These are phyloP conservation scores for Stichodactyla helianthus DNA, from an alignment of 64 coral and sea anemone species.

Conservation along the genomic window DNA sequence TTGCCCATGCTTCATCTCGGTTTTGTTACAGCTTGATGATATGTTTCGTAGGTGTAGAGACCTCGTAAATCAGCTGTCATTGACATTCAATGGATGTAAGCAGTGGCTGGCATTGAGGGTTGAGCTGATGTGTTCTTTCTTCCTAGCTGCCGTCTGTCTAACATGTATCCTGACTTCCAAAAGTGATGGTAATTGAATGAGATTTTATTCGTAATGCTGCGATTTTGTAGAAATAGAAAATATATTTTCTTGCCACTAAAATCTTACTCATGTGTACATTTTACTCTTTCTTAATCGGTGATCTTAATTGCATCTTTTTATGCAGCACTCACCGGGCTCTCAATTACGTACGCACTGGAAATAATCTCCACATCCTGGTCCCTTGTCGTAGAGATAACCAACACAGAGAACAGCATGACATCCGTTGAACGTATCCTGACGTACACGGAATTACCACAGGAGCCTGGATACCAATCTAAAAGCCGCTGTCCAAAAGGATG, in stretches of 20 bases:
- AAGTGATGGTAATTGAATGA: not conserved
- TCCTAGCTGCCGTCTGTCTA: not conserved
- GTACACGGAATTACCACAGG: constrained; percentile 72
- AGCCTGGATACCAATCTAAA: constrained; percentile 50
- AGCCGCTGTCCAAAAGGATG: constrained; percentile 54
- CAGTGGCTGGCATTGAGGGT: not conserved
- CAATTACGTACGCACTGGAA: constrained; percentile 22
- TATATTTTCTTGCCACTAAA: too few species aligned
- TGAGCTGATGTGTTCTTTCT: not conserved
- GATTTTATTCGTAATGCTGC: too few species aligned
- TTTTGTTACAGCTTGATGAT: not conserved
- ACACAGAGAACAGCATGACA: constrained; percentile 88
- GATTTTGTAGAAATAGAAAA: too few species aligned
- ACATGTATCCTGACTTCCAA: not conserved
- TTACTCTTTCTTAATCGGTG: too few species aligned
- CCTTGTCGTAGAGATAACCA: not conserved
- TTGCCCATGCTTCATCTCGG: too few species aligned
- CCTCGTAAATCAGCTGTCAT: not conserved
- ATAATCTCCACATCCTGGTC: not conserved
- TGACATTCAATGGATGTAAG: constrained; percentile 6
- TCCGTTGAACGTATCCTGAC: constrained; percentile 67
- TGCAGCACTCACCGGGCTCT: constrained; percentile 1
- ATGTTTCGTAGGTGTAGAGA: not conserved
- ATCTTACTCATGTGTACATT: too few species aligned
- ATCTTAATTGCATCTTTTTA: not conserved